Percentiles rank a stretch among this genome's conserved stretches.
These are phyloP conservation scores for Ophioninae sp. DNA, from an alignment of 2,888 invertebrate species.

Conservation along the genomic window DNA sequence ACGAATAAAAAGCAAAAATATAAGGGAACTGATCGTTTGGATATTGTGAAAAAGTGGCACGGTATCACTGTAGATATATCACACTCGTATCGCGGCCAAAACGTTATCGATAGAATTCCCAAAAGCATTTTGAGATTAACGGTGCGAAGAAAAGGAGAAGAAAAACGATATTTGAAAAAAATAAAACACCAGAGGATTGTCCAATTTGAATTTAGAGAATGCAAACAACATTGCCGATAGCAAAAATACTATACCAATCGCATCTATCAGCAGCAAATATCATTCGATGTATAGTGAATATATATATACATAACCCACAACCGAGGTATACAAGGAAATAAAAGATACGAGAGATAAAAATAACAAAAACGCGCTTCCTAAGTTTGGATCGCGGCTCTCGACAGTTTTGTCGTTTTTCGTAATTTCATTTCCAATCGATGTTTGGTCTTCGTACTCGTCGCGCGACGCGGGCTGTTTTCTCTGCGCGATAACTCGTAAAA, in stretches of 20 bases:
- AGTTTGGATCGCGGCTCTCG: constrained; percentile 23
- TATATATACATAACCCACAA: constrained; percentile 27
- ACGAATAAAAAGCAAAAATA: background rate
- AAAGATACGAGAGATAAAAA: constrained; percentile 26
- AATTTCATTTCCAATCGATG: constrained; percentile 6
- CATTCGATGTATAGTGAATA: constrained; percentile 58
- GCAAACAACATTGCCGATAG: background rate
- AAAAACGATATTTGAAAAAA: background rate
- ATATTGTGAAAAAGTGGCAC: background rate
- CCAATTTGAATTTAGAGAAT: constrained; percentile 7
- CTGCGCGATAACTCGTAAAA: background rate
- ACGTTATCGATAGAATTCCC: constrained; percentile 3
- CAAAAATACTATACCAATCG: constrained; percentile 38
- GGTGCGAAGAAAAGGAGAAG: constrained; percentile 4
- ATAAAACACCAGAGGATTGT: constrained; percentile 5
- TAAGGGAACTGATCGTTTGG: background rate
- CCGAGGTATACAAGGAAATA: constrained; percentile 40
- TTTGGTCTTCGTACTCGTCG: background rate
- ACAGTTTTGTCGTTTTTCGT: constrained; percentile 27
- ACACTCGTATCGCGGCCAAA: constrained; percentile 7
- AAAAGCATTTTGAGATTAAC: constrained; percentile 29
- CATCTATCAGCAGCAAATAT: constrained; percentile 54
- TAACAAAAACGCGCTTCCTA: constrained; percentile 14
- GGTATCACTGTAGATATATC: background rate
- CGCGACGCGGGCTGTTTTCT: background rate